phyloP scores from a whole-genome alignment of 2,797 vertebrate species.

The Nannoperca australis region DNA sequence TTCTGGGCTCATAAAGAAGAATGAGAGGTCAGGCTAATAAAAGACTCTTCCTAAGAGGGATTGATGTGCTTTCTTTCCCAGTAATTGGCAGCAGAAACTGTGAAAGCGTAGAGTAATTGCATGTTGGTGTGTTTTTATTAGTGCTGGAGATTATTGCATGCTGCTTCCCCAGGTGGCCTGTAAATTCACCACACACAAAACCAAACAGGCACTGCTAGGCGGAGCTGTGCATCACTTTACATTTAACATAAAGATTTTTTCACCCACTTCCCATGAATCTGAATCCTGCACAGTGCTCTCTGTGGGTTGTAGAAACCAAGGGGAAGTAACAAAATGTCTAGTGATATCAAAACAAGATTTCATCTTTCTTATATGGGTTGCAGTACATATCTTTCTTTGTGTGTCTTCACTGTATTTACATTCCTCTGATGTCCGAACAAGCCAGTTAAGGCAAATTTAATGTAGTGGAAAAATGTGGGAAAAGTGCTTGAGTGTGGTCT shows the following conservation, averaged over 20 bases:
- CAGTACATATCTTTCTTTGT: not conserved
- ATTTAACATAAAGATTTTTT: slow-evolving; percentile 20
- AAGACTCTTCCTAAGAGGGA: slow-evolving; percentile 40
- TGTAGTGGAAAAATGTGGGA: not conserved
- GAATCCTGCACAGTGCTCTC: not conserved
- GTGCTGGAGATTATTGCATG: slow-evolving; percentile 61
- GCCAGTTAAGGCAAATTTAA: slow-evolving; percentile 12
- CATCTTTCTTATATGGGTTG: not conserved
- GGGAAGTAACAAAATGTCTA: not conserved
- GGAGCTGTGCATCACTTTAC: slow-evolving; percentile 19
- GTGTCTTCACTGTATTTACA: slow-evolving; percentile 5
- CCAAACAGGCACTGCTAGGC: slow-evolving; percentile 21
- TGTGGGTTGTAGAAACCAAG: not conserved
- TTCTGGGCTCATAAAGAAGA: slow-evolving; percentile 22
- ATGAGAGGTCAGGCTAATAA: slow-evolving; percentile 47
- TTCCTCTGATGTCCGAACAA: slow-evolving; percentile 6
- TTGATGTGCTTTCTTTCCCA: slow-evolving; percentile 51
- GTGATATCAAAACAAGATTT: not conserved
- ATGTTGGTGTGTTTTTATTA: slow-evolving; percentile 82
- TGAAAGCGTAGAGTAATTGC: slow-evolving; percentile 74
- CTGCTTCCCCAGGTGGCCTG: slow-evolving; percentile 70
- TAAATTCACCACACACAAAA: slow-evolving; percentile 55
- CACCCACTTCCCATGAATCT: not conserved
- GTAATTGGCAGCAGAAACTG: slow-evolving; percentile 74
- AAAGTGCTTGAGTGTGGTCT: slow-evolving; percentile 1